Conservation (phyloP, 2,113 vertebrate genomes). For the Narcine bancroftii region DNA sequence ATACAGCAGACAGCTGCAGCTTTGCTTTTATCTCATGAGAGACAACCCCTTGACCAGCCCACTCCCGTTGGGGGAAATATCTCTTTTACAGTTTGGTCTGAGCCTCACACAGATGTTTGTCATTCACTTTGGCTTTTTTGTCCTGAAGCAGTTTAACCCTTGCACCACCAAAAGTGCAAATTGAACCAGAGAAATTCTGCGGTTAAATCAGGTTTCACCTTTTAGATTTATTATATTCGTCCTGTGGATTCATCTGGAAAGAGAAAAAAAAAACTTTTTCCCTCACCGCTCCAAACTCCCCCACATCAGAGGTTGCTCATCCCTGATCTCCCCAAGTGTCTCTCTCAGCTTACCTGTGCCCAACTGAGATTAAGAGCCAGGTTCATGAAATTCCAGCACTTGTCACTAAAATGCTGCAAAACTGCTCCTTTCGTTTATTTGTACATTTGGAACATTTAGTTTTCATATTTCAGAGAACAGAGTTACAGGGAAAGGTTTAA, state of each 20-base stretch:
- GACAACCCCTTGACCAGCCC: background rate
- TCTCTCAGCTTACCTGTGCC: background rate
- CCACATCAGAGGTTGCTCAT: background rate
- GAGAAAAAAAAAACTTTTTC: background rate
- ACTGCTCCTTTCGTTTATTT: too few species aligned
- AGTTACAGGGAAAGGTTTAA: too few species aligned
- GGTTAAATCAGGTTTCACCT: background rate
- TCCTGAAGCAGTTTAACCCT: slow-evolving; percentile 6
- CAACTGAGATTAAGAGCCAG: background rate
- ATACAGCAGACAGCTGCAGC: too few species aligned
- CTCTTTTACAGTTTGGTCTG: background rate
- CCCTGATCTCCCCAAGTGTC: background rate
- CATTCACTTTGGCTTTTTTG: background rate
- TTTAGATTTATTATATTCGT: background rate
- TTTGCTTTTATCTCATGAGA: background rate
- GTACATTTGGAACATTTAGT: background rate
- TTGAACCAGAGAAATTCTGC: background rate
- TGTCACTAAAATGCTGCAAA: background rate
- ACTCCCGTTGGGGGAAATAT: background rate
- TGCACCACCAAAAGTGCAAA: background rate
- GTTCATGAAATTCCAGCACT: background rate
- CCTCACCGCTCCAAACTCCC: background rate
- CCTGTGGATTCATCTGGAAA: too few species aligned
- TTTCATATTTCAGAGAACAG: slow-evolving; percentile 2
- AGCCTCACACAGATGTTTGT: background rate